phyloP scores from a whole-genome alignment of 2,888 invertebrate species.

The Monopis laevigella region DNA sequence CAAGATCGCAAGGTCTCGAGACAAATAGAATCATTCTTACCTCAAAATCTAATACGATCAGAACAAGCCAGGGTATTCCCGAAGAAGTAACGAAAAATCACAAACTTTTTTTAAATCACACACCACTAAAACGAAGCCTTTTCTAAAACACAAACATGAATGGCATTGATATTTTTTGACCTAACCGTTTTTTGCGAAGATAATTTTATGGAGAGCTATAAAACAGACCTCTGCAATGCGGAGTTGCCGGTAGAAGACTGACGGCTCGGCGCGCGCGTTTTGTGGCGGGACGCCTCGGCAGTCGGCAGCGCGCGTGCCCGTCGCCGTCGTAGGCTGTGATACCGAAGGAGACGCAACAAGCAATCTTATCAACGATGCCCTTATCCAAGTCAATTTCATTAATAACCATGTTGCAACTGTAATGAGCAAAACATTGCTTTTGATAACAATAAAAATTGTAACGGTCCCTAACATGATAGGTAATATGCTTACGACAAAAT shows the following conservation, averaged over 20 bases:
- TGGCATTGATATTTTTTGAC: conserved; percentile 14
- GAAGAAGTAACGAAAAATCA: conserved; percentile 32
- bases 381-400: too few species aligned
- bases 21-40: too few species aligned
- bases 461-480: too few species aligned
- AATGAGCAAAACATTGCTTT: too few species aligned
- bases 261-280: conserved; percentile 22
- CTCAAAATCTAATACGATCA: conserved; percentile 4
- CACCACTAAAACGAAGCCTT: conserved; percentile 15
- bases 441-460: too few species aligned
- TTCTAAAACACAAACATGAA: conserved; percentile 32
- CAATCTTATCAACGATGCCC: conserved; percentile 1
- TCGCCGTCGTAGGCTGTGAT: conserved; percentile 10
- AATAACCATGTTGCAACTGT: too few species aligned
- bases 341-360: neutral
- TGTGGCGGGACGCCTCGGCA: conserved; percentile 5
- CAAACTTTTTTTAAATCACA: conserved; percentile 25
- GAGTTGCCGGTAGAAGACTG: conserved; percentile 49
- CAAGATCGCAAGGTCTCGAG: too few species aligned
- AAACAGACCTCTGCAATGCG: conserved; percentile 49
- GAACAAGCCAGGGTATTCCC: conserved; percentile 6
- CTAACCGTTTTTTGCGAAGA: neutral
- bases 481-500: too few species aligned
- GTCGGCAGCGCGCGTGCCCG: conserved; percentile 23
- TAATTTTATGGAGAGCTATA: neutral